Evolutionary conservation across 2,888 invertebrate species (phyloP).

Genomic region (Drosophila hamatofila): DNA sequence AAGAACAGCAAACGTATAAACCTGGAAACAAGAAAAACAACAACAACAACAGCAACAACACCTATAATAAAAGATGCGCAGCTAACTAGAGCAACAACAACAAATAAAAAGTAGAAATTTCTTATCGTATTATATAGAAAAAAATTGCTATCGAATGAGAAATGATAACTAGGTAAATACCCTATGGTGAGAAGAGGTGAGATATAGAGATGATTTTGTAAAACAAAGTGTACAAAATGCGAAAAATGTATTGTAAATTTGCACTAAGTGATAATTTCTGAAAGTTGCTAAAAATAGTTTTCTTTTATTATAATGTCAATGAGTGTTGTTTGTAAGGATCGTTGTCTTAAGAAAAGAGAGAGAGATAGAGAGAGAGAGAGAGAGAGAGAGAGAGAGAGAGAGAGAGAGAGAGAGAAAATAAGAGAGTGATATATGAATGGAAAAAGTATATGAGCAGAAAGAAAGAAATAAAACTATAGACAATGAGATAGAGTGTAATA

Average conservation of each 20-base stretch:
- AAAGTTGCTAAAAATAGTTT: no score
- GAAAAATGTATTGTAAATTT: no score
- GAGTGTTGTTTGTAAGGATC: not conserved
- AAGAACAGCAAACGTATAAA: constrained; percentile 83
- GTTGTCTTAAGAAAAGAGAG: no score
- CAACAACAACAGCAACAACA: constrained; percentile 10
- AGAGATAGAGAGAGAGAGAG: no score
- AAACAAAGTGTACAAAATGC: not conserved
- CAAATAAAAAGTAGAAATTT: constrained; percentile 26
- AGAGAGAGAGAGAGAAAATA: not conserved
- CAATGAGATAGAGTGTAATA: not conserved
- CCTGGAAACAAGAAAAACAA: constrained; percentile 55
- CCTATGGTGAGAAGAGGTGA: not conserved
- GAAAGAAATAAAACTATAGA: no score
- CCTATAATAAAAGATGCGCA: constrained; percentile 11
- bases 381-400: not conserved
- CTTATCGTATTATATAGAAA: constrained; percentile 21
- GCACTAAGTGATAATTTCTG: not conserved
- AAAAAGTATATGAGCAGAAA: no score
- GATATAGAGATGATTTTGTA: not conserved
- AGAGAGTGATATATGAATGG: no score
- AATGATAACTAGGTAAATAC: constrained; percentile 5
- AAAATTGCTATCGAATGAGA: constrained; percentile 1
- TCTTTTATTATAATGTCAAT: no score
- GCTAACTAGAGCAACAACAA: constrained; percentile 28